Evolutionary conservation across 2,113 vertebrate species (phyloP).

Genomic region (Rhea americana): DNA sequence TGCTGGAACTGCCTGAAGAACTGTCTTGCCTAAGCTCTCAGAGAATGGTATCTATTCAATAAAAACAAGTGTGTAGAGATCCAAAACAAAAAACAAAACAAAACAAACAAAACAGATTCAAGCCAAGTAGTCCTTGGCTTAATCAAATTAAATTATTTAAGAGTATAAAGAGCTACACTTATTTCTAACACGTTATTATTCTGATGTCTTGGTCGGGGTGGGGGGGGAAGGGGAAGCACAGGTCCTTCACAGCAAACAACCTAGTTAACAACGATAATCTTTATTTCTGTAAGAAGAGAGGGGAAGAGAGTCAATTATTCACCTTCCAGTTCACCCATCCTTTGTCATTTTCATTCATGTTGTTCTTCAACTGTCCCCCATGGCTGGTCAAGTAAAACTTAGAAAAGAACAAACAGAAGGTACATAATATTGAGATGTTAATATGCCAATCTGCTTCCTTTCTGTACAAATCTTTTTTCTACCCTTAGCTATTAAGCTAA

Average conservation of each 20-base stretch:
- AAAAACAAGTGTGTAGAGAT: not conserved
- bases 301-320: not conserved
- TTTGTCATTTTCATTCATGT: conserved; percentile 95
- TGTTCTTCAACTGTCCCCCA: conserved; percentile 90
- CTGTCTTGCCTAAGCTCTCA: not conserved
- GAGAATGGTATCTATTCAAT: not conserved
- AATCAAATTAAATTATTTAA: not conserved
- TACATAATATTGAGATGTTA: not conserved
- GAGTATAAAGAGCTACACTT: not conserved
- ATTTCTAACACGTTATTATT: not conserved
- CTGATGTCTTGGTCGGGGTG: not conserved
- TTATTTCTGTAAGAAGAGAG: too few species aligned
- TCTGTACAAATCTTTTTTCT: not conserved
- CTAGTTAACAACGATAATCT: not conserved
- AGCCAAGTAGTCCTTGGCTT: not conserved
- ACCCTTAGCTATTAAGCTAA: not conserved
- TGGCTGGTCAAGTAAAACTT: conserved; percentile 95
- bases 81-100: not conserved
- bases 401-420: not conserved
- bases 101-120: not conserved
- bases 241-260: not conserved
- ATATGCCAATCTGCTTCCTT: not conserved
- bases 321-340: conserved; percentile 99
- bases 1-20: not conserved
- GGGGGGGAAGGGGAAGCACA: not conserved